These are phyloP conservation scores for Spodoptera frugiperda DNA, from an alignment of 1,140 invertebrate genomes.

Conservation along the genomic window DNA sequence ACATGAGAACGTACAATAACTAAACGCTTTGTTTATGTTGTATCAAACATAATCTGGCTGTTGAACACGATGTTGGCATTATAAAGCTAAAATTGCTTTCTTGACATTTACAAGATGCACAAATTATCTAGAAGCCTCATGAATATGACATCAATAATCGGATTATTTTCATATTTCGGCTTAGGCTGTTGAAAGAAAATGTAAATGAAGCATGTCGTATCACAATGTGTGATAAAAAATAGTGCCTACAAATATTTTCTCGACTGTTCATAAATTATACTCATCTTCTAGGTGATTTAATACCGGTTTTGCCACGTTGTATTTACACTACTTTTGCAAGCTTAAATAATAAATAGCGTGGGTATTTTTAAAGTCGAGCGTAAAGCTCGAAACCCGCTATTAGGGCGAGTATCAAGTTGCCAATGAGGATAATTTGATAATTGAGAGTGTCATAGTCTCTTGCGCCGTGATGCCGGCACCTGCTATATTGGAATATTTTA, in stretches of 20 bases:
- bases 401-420: constrained; percentile 74
- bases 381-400: constrained; percentile 70
- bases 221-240: constrained; percentile 51
- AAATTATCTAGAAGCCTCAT: constrained; percentile 46
- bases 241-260: constrained; percentile 53
- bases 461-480: constrained; percentile 58
- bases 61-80: constrained; percentile 45
- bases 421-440: constrained; percentile 80
- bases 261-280: constrained; percentile 56
- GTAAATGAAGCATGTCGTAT: constrained; percentile 52
- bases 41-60: constrained; percentile 38
- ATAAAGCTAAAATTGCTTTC: constrained; percentile 40
- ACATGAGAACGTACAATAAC: not conserved
- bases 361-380: constrained; percentile 74
- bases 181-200: constrained; percentile 52
- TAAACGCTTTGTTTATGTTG: constrained; percentile 31
- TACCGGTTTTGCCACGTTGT: constrained; percentile 66
- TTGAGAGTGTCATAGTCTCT: constrained; percentile 69
- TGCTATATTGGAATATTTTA: constrained; percentile 53
- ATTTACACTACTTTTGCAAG: constrained; percentile 72
- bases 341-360: constrained; percentile 72
- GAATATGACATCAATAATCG: constrained; percentile 50
- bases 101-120: constrained; percentile 46
- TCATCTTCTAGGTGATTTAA: constrained; percentile 59
- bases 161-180: constrained; percentile 49